Conservation (phyloP, 2,888 invertebrate species). For the Chaetoderma sp. region DNA sequence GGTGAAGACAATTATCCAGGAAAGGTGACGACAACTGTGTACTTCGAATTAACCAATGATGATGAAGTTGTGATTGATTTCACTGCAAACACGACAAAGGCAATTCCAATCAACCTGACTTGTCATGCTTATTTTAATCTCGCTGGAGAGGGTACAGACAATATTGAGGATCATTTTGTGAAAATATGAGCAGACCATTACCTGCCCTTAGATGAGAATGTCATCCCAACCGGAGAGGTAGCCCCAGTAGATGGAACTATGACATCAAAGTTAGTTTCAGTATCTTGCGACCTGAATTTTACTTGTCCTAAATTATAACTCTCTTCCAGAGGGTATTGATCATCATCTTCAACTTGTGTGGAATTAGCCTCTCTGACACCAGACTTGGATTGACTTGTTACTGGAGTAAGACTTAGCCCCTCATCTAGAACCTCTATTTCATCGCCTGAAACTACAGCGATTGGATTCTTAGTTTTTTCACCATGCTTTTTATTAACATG, state of each 20-base stretch:
- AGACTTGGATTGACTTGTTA: too few species aligned
- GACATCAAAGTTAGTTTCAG: too few species aligned
- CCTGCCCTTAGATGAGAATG: constrained; percentile 76
- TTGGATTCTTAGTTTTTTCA: too few species aligned
- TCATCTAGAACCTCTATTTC: too few species aligned
- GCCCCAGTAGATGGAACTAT: background rate
- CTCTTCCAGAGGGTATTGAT: too few species aligned
- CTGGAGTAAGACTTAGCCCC: too few species aligned
- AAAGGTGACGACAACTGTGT: constrained; percentile 78
- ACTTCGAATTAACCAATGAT: constrained; percentile 78
- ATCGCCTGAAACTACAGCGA: too few species aligned
- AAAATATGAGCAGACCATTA: constrained; percentile 81
- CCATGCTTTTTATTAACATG: too few species aligned
- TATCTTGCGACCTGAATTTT: too few species aligned
- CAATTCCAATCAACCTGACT: constrained; percentile 88
- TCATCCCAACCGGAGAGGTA: constrained; percentile 34
- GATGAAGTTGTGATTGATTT: constrained; percentile 83
- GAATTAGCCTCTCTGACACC: too few species aligned
- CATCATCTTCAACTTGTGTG: too few species aligned
- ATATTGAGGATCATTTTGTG: constrained; percentile 45
- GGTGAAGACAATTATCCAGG: constrained; percentile 93
- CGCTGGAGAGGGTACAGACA: constrained; percentile 75
- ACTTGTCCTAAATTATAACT: too few species aligned
- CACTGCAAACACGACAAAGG: constrained; percentile 80
- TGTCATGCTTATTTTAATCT: constrained; percentile 93